A percentile compares a stretch with the other conserved stretches of the same genome.
Conservation (phyloP, 30 jellyfish, hydroid and myxozoan species). For the Aurelia sp. region DNA sequence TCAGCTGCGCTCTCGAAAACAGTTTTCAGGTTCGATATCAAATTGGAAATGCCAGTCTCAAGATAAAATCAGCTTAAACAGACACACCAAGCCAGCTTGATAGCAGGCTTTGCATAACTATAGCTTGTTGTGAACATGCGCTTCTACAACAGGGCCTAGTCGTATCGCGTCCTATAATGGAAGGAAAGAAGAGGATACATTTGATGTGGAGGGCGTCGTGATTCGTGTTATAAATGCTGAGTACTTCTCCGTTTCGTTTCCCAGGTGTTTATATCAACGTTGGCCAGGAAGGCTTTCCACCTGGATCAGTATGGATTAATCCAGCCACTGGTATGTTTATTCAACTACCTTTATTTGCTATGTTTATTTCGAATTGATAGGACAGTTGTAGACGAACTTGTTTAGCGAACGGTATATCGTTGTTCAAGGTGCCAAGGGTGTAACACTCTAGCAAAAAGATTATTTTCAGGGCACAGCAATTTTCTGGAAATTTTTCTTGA, state of each 20-base stretch:
- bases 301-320: constrained; percentile 70
- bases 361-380: no score
- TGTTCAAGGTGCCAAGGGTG: no score
- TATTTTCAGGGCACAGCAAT: no score
- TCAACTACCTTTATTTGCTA: neutral
- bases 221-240: constrained; percentile 25
- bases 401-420: no score
- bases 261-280: constrained; percentile 71
- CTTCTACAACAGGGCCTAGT: constrained; percentile 19
- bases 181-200: no score
- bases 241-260: constrained; percentile 56
- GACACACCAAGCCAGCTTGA: constrained; percentile 3
- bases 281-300: constrained; percentile 74
- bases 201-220: no score
- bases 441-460: no score
- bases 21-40: constrained; percentile 29
- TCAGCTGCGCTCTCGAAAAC: constrained; percentile 57
- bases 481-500: no score
- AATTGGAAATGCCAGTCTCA: constrained; percentile 34
- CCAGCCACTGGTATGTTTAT: constrained; percentile 68
- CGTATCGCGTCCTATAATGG: neutral
- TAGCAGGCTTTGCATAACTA: constrained; percentile 5
- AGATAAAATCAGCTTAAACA: constrained; percentile 1
- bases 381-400: no score
- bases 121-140: constrained; percentile 15